phyloP scores from a whole-genome alignment of 2,888 invertebrate species.

The Tortricodes alternella region DNA sequence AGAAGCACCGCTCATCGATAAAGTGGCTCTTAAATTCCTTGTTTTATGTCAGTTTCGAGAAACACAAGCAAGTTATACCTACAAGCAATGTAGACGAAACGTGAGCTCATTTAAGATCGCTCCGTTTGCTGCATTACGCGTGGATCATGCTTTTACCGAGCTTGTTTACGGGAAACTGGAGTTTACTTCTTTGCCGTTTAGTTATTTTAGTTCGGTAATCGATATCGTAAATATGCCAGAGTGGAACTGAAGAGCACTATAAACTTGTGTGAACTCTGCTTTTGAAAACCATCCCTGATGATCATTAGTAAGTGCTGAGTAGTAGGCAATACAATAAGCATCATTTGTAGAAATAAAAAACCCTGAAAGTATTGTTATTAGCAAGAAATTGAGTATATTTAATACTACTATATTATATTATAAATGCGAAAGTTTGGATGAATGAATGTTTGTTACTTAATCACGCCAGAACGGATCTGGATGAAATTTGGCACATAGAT shows the following conservation, averaged over 20 bases:
- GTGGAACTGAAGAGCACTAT: neutral
- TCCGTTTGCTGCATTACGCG: conserved; percentile 9
- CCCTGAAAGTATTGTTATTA: too few relatives aligned
- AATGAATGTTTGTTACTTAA: too few relatives aligned
- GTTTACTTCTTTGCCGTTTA: conserved; percentile 11
- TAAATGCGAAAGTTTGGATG: too few relatives aligned
- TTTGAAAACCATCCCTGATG: too few relatives aligned
- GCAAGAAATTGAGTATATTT: too few relatives aligned
- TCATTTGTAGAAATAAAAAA: too few relatives aligned
- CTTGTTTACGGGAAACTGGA: conserved; percentile 4
- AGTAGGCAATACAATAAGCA: too few relatives aligned
- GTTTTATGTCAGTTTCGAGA: conserved; percentile 7
- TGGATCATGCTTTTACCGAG: conserved; percentile 8
- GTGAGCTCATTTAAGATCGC: conserved; percentile 14
- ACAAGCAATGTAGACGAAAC: conserved; percentile 5
- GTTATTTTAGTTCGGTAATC: conserved; percentile 1
- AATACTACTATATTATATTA: too few relatives aligned
- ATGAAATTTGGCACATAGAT: too few relatives aligned
- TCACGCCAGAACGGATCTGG: too few relatives aligned
- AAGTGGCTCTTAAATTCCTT: conserved; percentile 3
- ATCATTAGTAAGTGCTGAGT: too few relatives aligned
- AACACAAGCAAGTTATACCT: conserved; percentile 6
- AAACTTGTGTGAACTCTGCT: neutral
- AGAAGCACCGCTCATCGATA: neutral
- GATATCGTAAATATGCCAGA: neutral